phyloP scores from a whole-genome alignment of 2,888 invertebrate genomes.

The Isotomurus palustris region DNA sequence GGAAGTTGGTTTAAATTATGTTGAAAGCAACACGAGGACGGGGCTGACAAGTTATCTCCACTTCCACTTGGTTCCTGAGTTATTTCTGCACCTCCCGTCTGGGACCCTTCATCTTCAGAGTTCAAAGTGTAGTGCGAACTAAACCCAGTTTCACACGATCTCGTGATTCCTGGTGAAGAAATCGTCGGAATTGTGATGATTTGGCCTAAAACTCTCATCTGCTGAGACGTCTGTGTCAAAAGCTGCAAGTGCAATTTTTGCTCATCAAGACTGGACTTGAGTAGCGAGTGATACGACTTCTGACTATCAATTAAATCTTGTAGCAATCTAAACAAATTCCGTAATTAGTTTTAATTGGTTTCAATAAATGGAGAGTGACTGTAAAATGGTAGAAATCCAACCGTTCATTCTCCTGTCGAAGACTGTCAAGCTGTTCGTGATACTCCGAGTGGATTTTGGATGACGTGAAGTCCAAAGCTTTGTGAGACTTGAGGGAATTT shows the following conservation, averaged over 20 bases:
- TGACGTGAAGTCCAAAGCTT: conserved; percentile 53
- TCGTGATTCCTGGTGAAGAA: conserved; percentile 36
- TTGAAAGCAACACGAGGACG: conserved; percentile 20
- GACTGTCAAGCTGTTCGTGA: conserved; percentile 52
- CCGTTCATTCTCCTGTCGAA: conserved; percentile 53
- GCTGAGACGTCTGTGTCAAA: conserved; percentile 54
- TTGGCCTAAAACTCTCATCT: conserved; percentile 45
- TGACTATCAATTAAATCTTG: conserved; percentile 63
- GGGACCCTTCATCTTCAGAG: conserved; percentile 42
- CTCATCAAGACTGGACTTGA: conserved; percentile 66
- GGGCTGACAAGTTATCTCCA: conserved; percentile 29
- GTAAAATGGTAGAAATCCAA: conserved; percentile 19
- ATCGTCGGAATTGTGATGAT: conserved; percentile 34
- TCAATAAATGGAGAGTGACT: neutral
- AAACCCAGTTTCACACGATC: conserved; percentile 43
- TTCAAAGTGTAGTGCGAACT: conserved; percentile 43
- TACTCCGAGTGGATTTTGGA: conserved; percentile 50
- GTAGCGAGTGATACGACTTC: conserved; percentile 65
- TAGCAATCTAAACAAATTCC: conserved; percentile 39
- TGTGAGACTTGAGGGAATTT: conserved; percentile 61
- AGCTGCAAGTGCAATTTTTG: conserved; percentile 62
- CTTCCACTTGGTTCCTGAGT: conserved; percentile 19
- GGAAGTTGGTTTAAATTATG: conserved; percentile 25
- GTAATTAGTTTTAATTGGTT: conserved; percentile 8
- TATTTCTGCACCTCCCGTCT: conserved; percentile 38